Evolutionary conservation across 2,797 vertebrate species (phyloP).

Genomic region (Tadarida brasiliensis): DNA sequence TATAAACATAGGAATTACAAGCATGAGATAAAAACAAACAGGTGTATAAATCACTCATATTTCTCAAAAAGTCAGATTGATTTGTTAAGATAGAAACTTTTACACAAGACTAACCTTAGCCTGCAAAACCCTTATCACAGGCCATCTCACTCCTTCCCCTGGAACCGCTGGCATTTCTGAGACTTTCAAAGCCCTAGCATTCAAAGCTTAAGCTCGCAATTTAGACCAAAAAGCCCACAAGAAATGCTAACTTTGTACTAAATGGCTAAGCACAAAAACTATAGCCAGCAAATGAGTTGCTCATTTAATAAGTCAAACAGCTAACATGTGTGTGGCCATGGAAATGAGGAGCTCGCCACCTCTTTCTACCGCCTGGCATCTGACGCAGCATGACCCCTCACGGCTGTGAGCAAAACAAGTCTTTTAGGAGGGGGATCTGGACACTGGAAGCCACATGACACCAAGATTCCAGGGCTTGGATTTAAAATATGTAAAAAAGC

Average conservation of each 20-base stretch:
- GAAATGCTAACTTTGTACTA: background rate
- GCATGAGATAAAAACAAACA: background rate
- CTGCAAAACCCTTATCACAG: background rate
- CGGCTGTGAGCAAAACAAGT: background rate
- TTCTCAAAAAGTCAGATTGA: background rate
- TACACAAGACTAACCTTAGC: background rate
- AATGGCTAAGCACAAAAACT: background rate
- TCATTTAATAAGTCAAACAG: background rate
- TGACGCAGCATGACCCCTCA: background rate
- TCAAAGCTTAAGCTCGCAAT: background rate
- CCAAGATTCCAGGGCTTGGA: background rate
- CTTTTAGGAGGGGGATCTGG: background rate
- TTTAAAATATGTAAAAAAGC: background rate
- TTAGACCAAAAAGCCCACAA: background rate
- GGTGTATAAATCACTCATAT: background rate
- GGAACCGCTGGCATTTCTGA: background rate
- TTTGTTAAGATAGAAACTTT: background rate
- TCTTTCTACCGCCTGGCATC: background rate
- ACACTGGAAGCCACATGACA: background rate
- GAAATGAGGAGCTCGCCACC: accelerated
- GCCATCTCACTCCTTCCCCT: background rate
- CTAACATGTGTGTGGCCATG: too few species aligned
- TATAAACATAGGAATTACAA: conserved; percentile 46
- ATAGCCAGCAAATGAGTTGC: background rate
- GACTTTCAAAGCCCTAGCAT: background rate